Evolutionary conservation across 2,888 invertebrate species (phyloP).

Genomic region (Ennomos fuscantarius): DNA sequence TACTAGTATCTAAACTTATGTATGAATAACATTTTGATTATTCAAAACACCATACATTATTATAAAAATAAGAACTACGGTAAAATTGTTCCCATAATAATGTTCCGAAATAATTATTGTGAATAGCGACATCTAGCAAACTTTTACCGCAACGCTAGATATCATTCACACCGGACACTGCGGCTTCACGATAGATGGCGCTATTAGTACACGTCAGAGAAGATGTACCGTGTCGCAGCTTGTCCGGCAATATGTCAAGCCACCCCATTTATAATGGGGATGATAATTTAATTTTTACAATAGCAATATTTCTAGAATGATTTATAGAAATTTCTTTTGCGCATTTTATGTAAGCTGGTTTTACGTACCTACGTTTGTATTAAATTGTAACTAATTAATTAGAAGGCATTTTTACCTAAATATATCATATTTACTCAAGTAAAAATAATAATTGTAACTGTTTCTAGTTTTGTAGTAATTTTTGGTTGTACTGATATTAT

Average conservation of each 20-base stretch:
- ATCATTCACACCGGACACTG: constrained; percentile 57
- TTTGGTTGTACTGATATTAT: no score
- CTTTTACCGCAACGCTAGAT: constrained; percentile 51
- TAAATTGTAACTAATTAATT: neutral
- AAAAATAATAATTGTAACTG: no score
- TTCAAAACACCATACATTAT: neutral
- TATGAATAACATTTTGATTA: neutral
- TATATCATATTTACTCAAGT: no score
- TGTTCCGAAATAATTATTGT: neutral
- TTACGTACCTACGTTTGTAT: no score
- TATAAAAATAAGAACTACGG: neutral
- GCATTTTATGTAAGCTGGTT: no score
- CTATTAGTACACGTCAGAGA: constrained; percentile 69
- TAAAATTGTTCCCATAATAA: no score
- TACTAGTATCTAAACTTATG: no score
- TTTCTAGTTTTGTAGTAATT: no score
- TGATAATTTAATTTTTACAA: constrained; percentile 72
- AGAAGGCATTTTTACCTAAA: neutral
- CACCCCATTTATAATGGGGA: constrained; percentile 56
- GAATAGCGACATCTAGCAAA: constrained; percentile 55
- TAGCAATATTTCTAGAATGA: constrained; percentile 18
- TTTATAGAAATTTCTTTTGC: constrained; percentile 12
- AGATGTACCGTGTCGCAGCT: constrained; percentile 66
- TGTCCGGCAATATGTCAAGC: constrained; percentile 70
- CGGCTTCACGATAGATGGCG: constrained; percentile 76